A percentile compares a stretch with the other conserved stretches of the same genome.
Evolutionary conservation across 2,113 vertebrate species (phyloP).

Genomic region (Lepus americanus): DNA sequence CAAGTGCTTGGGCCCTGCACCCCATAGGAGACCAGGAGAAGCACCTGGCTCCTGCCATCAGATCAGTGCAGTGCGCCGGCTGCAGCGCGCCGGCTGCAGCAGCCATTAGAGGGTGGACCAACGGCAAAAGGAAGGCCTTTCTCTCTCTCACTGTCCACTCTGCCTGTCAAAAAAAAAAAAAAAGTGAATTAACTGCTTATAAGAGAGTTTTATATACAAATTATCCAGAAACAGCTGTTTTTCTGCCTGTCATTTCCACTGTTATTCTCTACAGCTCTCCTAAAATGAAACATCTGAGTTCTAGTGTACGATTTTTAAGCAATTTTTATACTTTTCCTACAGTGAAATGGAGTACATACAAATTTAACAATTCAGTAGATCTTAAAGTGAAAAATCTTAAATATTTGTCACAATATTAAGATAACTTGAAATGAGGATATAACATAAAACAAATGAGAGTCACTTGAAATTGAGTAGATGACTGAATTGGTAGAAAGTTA

Average conservation of each 20-base stretch:
- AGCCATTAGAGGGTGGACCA: no score
- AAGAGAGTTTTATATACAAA: not conserved
- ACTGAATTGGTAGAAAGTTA: not conserved
- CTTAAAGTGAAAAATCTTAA: not conserved
- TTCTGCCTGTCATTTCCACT: not conserved
- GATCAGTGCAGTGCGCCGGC: no score
- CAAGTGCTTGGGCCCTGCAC: no score
- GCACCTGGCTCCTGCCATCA: no score
- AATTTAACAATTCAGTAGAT: not conserved
- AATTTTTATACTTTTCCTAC: not conserved
- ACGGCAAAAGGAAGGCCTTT: no score
- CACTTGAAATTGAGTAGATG: not conserved
- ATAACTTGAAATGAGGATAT: not conserved
- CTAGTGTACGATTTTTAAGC: not conserved
- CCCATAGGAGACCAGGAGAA: no score
- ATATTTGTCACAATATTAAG: not conserved
- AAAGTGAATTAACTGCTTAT: not conserved
- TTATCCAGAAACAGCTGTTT: not conserved
- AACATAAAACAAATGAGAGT: not conserved
- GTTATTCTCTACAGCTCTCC: not conserved
- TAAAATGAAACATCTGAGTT: not conserved
- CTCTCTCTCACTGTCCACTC: no score
- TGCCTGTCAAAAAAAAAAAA: no score
- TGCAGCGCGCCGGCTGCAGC: no score
- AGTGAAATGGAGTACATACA: not conserved